Evolutionary conservation across 1,140 invertebrate genomes (phyloP), one percentile per base, ranked within the genome.

Genomic region (Pogonus chalceus): DNA sequence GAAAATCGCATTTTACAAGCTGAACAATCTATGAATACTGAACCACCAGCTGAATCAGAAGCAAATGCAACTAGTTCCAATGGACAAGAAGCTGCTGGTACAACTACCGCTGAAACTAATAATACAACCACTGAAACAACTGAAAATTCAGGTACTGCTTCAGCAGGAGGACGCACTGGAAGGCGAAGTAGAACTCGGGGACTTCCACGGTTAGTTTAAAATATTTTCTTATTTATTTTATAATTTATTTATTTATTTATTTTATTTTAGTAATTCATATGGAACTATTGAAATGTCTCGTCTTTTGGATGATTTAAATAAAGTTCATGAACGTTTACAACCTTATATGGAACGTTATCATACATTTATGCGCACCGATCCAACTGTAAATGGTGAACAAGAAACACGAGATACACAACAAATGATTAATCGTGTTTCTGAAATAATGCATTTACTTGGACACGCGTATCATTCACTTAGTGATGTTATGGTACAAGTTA

Each of bases 401-500:
- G 66, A 69, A 50, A 69, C 69, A 37, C 59, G 65, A n/a, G 65
- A 75, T 54, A 75, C 75, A 2, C 85, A 89, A 63, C 73, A 76
- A 2, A 68, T 84, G 20, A 80, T 85, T 35, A 83, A 87, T 61
- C 71, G 81, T 14, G 83, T 90, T 1, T 85, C 84, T 0, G 83
- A 89, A 67, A 75, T 85, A 20, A 75, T 93, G 56, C 93, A 96
- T 66, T 84, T 82, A 52, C 72, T 95, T 51, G 81, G 88, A 3
- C 93, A 96, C 65, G 84, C 87, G 20, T 87, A 88, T 67, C 93
- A 96, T 68, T 82, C 85, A 2, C 72, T 93, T 9, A 94, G 90
- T 65, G 92, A 96, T 63, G 76, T 92, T 23, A 84, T 84, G 67
- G 77, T 90, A 35, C 80, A 89, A 58, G 76, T 88, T 23, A 72